phyloP scores from a whole-genome alignment of 1,140 invertebrate species.

The Pantala flavescens region DNA sequence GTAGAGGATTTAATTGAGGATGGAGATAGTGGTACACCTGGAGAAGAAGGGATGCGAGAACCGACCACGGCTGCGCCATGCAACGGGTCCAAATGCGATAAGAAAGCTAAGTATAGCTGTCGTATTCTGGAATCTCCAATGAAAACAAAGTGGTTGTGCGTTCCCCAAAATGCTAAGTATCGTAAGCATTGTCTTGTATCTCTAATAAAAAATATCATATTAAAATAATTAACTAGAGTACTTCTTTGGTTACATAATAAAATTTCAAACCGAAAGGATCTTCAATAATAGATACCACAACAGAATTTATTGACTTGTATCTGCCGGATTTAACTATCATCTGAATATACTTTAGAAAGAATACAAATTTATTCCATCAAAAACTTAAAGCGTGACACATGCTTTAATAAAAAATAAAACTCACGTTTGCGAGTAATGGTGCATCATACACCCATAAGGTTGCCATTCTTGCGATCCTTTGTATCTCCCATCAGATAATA shows the following conservation, averaged over 20 bases:
- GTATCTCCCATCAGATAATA: conserved; percentile 84
- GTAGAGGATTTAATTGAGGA: background rate
- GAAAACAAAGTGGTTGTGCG: conserved; percentile 82
- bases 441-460: conserved; percentile 96
- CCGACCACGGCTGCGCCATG: background rate
- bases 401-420: conserved; percentile 24
- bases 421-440: conserved; percentile 86
- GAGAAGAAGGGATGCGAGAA: background rate
- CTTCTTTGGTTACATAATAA: too few species aligned
- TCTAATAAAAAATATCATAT: conserved; percentile 42
- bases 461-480: conserved; percentile 93
- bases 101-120: conserved; percentile 71
- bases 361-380: too few species aligned
- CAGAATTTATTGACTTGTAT: too few species aligned
- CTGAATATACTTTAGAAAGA: too few species aligned
- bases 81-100: conserved; percentile 45
- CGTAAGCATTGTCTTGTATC: conserved; percentile 82
- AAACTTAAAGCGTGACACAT: conserved; percentile 12
- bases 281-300: too few species aligned
- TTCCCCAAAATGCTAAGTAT: conserved; percentile 85
- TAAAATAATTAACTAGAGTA: background rate
- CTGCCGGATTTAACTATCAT: too few species aligned
- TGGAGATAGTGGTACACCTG: background rate
- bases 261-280: too few species aligned
- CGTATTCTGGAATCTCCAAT: conserved; percentile 78